Base-by-base conservation (phyloP, 2,888 invertebrate species). In the Stenchaetothrips biformis region DNA sequence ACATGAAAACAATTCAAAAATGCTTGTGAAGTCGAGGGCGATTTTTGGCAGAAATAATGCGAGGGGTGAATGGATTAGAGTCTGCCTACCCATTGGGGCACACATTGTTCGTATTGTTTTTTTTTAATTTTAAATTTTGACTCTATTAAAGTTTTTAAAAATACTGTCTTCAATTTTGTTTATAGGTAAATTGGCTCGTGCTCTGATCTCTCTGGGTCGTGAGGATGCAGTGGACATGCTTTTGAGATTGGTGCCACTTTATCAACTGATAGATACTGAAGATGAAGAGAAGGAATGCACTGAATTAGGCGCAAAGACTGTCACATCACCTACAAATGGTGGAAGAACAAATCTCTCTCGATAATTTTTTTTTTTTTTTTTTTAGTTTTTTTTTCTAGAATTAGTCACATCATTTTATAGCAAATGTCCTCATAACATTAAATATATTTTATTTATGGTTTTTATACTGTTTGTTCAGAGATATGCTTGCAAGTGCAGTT, bases 211-310 rank as follows among this genome's bases (percentile, higher is more conserved):
- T 83, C 87, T 92, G 83, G 91, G 90, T 79, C 87, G 92, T 74
- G 86, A 87, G 79, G 92, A 92, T 85, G 91, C 89, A 0, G 89
- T 89, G 3, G 89, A 90, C 82, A 87, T 89, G n/a, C 86, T 91
- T 21, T 87, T 90, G 82, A 88, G 89, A 77, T 89, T 89, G 21
- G 88, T 89, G 53, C 90, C 90, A 16, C 85, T 90, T 80, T 89
- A 87, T 80, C 84, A 78, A 78, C 81, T 82, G 9, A 81, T 79
- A 21, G 81, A 81, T 53, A 74, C 67, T 8, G 67, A 74, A 74
- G 67, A 59, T 59, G 59, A 59, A 18, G 59, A 59, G 59, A 59
- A 59, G 18, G 59, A 59, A 59, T 59, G 59, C 18, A 18, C 59
- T 18, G 59, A 59, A 59, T 18, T 6, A 18, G 18, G 67, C 25